Conservation (phyloP, 2,888 invertebrate species). For the Torymus texanus region DNA sequence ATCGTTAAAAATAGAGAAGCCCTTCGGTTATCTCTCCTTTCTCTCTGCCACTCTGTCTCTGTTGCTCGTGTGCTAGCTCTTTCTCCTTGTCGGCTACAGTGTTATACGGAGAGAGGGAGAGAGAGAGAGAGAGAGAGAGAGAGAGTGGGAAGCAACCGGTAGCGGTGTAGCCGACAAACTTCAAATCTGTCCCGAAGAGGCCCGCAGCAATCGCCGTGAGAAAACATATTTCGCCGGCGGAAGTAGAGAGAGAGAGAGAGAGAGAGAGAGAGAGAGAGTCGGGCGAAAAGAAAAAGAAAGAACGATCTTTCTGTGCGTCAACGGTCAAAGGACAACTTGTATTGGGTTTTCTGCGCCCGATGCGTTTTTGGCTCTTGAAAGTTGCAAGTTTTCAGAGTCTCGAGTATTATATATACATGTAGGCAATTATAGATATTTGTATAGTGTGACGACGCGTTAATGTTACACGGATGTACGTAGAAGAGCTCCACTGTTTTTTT, state of each 20-base stretch:
- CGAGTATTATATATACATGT: no score
- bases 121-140: background rate
- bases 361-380: no score
- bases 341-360: no score
- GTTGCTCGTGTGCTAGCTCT: background rate
- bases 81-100: background rate
- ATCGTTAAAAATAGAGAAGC: conserved; percentile 57
- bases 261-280: background rate
- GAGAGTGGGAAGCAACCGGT: conserved; percentile 20
- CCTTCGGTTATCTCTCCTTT: conserved; percentile 46
- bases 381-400: no score
- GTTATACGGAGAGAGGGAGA: background rate
- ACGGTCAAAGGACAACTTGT: background rate
- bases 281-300: background rate
- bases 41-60: background rate
- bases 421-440: no score
- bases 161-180: conserved; percentile 15
- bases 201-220: conserved; percentile 47
- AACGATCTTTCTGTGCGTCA: background rate
- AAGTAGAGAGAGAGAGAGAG: background rate
- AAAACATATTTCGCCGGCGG: conserved; percentile 21
- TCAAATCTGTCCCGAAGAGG: conserved; percentile 15
- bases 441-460: no score
- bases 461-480: no score
- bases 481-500: no score